Percentiles rank a stretch among this genome's conserved stretches.
phyloP scores from a whole-genome alignment of 2,113 vertebrate species.

The Notothenia coriiceps region DNA sequence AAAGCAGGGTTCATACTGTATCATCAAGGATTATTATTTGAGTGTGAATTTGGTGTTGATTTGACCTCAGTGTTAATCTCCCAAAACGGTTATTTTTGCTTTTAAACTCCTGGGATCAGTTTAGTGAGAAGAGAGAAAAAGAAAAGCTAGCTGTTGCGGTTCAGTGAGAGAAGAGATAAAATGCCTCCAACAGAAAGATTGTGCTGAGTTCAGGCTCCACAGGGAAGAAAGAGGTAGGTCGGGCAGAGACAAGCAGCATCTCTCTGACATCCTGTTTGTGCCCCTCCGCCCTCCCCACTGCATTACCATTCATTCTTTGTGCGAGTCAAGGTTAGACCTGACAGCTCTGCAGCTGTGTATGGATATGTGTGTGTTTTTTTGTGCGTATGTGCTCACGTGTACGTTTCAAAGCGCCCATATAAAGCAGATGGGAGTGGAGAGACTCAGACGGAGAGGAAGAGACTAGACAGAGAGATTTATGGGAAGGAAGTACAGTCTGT shows the following conservation, averaged over 20 bases:
- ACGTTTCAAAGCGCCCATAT: constrained; percentile 33
- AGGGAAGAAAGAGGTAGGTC: constrained; percentile 51
- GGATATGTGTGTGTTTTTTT: constrained; percentile 3
- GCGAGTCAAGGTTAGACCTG: constrained; percentile 73
- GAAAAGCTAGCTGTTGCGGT: constrained; percentile 3
- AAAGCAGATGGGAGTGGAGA: constrained; percentile 59
- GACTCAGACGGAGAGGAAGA: constrained; percentile 32
- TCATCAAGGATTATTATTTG: too few species aligned
- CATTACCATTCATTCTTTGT: constrained; percentile 68
- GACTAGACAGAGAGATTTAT: constrained; percentile 37
- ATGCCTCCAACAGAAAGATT: constrained; percentile 39
- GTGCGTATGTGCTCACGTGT: constrained; percentile 34
- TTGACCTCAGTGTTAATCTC: constrained; percentile 17
- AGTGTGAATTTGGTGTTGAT: neutral
- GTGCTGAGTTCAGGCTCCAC: constrained; percentile 49
- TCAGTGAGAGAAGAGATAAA: neutral
- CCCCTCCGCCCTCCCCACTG: constrained; percentile 32
- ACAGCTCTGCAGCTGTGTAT: constrained; percentile 63
- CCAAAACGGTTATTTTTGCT: constrained; percentile 18
- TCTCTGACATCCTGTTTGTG: constrained; percentile 71
- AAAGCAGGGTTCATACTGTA: neutral
- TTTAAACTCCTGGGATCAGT: constrained; percentile 5
- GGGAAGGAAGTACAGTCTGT: constrained; percentile 15
- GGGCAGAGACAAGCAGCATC: constrained; percentile 52
- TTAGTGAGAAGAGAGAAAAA: neutral